Percentiles rank a stretch among this genome's conserved stretches.
Conservation (phyloP, 2,888 invertebrate genomes). For the Fabriciana adippe region DNA sequence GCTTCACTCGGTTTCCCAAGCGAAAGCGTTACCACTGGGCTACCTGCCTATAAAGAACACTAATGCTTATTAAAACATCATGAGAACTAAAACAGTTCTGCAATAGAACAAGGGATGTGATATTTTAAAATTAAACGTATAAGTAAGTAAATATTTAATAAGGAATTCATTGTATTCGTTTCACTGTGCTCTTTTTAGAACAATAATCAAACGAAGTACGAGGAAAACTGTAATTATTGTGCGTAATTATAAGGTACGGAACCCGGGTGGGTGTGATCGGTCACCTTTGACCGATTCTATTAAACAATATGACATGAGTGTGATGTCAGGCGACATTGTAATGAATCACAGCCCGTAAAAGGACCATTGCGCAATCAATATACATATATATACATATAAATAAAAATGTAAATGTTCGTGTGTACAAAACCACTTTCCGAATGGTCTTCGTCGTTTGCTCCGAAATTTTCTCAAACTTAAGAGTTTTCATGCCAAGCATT, state of each 20-base stretch:
- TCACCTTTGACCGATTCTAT: slow-evolving; percentile 38
- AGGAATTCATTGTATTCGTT: background rate
- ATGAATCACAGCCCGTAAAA: slow-evolving; percentile 37
- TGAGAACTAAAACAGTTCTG: background rate
- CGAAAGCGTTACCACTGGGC: too few species aligned
- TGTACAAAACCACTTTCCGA: too few species aligned
- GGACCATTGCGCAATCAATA: slow-evolving; percentile 32
- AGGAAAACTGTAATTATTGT: slow-evolving; percentile 26
- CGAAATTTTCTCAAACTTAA: too few species aligned
- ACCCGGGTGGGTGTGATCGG: slow-evolving; percentile 31
- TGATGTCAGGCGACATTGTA: slow-evolving; percentile 37
- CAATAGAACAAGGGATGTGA: background rate
- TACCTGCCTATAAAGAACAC: too few species aligned
- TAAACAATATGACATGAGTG: slow-evolving; percentile 32
- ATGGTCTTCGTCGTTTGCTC: background rate
- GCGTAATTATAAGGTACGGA: slow-evolving; percentile 27
- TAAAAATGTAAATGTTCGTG: background rate
- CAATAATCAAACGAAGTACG: slow-evolving; percentile 9
- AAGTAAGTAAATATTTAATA: slow-evolving; percentile 1
- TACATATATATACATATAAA: slow-evolving; percentile 19
- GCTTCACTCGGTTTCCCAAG: too few species aligned
- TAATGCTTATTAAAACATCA: too few species aligned
- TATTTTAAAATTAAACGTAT: background rate
- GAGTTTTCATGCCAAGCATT: too few species aligned
- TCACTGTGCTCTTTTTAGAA: background rate